phyloP scores from a whole-genome alignment of 2,797 vertebrate species.

The Notolepis coatsorum region DNA sequence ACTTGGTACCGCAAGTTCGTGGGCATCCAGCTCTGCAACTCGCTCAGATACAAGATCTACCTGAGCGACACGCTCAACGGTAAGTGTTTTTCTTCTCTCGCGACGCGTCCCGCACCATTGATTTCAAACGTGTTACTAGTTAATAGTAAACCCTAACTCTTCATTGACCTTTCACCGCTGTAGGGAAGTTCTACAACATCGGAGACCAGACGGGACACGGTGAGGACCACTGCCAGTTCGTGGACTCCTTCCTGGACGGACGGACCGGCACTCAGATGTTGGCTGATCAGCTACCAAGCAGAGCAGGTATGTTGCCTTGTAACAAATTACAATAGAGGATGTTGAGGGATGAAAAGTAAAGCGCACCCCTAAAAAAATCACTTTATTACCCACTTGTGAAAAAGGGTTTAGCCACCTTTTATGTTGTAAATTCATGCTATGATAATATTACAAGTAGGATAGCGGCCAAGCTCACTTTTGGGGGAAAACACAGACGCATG shows the following conservation, averaged over 20 bases:
- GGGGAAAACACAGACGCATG: too few relatives aligned
- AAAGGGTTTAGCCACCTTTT: too few relatives aligned
- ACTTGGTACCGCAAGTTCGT: conserved; percentile 99
- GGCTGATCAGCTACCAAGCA: conserved; percentile 86
- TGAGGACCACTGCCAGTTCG: conserved; percentile 99
- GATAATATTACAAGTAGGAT: too few relatives aligned
- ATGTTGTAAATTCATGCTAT: too few relatives aligned
- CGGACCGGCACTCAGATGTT: conserved; percentile 87
- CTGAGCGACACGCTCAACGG: conserved; percentile 95
- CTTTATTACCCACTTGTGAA: too few relatives aligned
- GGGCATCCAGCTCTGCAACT: conserved; percentile 98
- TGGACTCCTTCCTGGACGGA: conserved; percentile 97
- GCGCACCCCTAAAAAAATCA: too few relatives aligned
- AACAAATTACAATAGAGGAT: too few relatives aligned
- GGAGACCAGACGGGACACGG: conserved; percentile 95
- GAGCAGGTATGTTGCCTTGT: conserved; percentile 78
- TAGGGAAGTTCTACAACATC: conserved; percentile 97
- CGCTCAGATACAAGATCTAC: conserved; percentile 98
- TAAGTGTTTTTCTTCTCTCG: conserved; percentile 62
- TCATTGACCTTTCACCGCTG: conserved; percentile 43
- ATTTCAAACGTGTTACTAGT: neutral
- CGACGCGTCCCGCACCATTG: conserved; percentile 20
- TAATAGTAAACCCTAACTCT: neutral
- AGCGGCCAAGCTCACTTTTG: too few relatives aligned
- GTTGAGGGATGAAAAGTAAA: too few relatives aligned